Base-by-base conservation (phyloP, 2,888 invertebrate genomes). In the Marronus borbonicus region DNA sequence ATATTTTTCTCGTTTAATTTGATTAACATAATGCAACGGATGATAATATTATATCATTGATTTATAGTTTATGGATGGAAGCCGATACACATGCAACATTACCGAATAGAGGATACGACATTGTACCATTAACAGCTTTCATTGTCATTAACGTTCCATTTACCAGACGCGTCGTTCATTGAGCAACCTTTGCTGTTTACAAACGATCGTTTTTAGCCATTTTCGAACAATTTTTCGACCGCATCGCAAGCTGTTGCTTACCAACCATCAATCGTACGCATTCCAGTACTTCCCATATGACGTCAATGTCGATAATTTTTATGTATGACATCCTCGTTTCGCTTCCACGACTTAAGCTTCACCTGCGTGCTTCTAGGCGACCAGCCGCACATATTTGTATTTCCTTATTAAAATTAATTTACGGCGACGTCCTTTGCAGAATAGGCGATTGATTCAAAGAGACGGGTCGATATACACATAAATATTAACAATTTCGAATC, bases 121-220 rank as follows among this genome's bases (percentile, higher is more conserved):
- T 58, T 72, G 72, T 58, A 72, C 72, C 72, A 72, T 58, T 72
- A 72, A 72, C 58, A 72, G 72, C 72, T 58, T 39, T 72, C 72
- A 72, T 72, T 72, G 72, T 72, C 72, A 72, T 72, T 72, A 72
- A 72, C 72, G 72, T 72, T 72, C 72, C 72, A 72, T 39, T 72
- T 36, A 17, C 20, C 58, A 55, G 58, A 72, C 72, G 72, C 58
- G 58, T 72, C 58, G 24, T 58, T 58, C 72, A 58, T 58, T 72
- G 58, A 58, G 20, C 20, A 72, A 72, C 58, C 20, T n/a, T 58
- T 20, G 50, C 72, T 72, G 72, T 72, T 72, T 72, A 72, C 60
- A 72, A 72, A 72, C 72, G 72, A 72, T n/a, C 39, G 72, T 36
- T 58, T 58, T 72, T 39, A 58, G 12, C 72, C 72, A 17, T 72